These are phyloP conservation scores for Aphelocoma californica DNA, from an alignment of 2,797 vertebrate genomes.

Conservation along the genomic window DNA sequence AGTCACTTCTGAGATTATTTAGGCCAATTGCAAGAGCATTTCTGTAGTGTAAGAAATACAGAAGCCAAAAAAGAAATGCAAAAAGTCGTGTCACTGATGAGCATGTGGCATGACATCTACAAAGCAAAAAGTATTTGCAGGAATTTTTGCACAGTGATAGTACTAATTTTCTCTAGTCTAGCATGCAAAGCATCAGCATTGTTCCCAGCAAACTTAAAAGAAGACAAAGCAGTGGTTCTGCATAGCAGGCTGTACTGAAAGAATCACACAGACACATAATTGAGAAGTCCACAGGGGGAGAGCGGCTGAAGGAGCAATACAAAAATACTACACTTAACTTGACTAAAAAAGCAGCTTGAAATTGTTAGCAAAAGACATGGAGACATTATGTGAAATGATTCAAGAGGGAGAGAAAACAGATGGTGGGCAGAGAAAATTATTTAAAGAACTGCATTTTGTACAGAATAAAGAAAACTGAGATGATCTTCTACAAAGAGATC, in stretches of 20 bases:
- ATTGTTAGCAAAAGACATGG: background rate
- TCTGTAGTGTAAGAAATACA: background rate
- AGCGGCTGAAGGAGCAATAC: background rate
- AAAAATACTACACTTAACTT: background rate
- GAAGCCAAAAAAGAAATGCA: background rate
- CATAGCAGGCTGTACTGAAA: background rate
- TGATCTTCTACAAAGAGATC: background rate
- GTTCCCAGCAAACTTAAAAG: background rate
- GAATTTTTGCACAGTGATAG: background rate
- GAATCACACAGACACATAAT: background rate
- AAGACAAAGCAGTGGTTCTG: background rate
- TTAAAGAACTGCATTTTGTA: slow-evolving; percentile 17
- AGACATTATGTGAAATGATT: background rate
- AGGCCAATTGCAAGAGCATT: background rate
- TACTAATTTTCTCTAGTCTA: background rate
- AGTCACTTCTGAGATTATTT: background rate
- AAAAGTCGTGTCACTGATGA: background rate
- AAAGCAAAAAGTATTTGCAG: background rate
- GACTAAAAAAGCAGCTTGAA: slow-evolving; percentile 9
- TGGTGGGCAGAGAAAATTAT: background rate
- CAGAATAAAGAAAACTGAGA: background rate
- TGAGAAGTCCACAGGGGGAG: background rate
- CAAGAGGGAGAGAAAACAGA: background rate
- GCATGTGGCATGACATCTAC: background rate
- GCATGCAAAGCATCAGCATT: background rate